phyloP scores from a whole-genome alignment of 2,113 vertebrate species.

The Otis tarda region DNA sequence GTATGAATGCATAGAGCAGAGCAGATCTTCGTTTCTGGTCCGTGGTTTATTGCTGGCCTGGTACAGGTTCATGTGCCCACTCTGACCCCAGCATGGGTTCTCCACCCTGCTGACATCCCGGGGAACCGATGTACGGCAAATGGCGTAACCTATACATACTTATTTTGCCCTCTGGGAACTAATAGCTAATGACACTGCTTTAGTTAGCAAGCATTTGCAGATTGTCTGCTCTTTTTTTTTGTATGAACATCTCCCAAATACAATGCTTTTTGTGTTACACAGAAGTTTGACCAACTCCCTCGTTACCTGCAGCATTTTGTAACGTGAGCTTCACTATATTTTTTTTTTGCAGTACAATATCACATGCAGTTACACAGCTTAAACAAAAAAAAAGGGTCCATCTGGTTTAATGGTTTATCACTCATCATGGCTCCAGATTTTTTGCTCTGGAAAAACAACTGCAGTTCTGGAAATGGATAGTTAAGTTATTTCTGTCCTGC shows the following conservation, averaged over 20 bases:
- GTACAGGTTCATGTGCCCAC: neutral
- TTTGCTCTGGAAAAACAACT: conserved; percentile 37
- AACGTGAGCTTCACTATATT: neutral
- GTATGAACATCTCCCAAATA: neutral
- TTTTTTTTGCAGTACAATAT: neutral
- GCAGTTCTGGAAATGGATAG: conserved; percentile 37
- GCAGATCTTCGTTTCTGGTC: neutral
- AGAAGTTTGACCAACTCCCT: neutral
- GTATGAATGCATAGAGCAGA: neutral
- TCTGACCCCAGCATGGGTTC: neutral
- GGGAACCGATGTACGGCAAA: neutral
- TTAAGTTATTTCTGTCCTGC: conserved; percentile 57
- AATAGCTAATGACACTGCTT: neutral
- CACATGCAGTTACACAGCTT: neutral
- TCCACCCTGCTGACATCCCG: accelerated
- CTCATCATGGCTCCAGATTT: neutral
- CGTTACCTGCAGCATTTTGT: neutral
- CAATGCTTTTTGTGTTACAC: neutral
- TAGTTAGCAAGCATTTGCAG: neutral
- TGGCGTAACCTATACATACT: accelerated
- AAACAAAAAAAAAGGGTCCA: neutral
- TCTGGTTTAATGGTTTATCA: conserved; percentile 26
- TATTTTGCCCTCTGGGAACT: neutral
- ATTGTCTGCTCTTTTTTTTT: neutral
- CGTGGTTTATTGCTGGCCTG: neutral